Conservation (phyloP, 2,888 invertebrate genomes). For the Eudemis profundana region DNA sequence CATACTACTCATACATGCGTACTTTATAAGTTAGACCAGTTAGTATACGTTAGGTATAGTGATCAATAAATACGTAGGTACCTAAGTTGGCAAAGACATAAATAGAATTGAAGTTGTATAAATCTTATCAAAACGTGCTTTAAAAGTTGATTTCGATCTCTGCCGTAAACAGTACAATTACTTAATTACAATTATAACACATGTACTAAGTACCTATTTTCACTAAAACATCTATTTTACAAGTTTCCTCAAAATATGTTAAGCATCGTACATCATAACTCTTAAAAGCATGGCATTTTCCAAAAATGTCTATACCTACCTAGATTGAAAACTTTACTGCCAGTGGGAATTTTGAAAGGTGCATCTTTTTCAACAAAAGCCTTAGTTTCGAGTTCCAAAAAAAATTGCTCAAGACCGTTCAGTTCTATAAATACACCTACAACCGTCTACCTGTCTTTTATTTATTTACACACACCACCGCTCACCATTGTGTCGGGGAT, state of each 20-base stretch:
- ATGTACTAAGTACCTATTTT: too few species aligned
- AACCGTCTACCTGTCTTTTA: constrained; percentile 81
- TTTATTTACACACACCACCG: constrained; percentile 80
- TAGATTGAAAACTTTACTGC: constrained; percentile 34
- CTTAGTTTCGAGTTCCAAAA: constrained; percentile 50
- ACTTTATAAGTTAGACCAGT: neutral
- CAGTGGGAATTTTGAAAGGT: constrained; percentile 80
- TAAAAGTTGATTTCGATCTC: too few species aligned
- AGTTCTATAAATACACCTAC: constrained; percentile 76
- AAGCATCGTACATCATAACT: constrained; percentile 24
- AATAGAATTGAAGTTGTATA: too few species aligned
- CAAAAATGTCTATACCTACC: constrained; percentile 24
- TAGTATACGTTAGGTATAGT: neutral
- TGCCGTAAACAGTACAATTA: too few species aligned
- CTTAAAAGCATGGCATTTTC: constrained; percentile 13
- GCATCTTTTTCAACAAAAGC: constrained; percentile 61
- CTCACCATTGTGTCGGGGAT: constrained; percentile 62
- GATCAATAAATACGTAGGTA: neutral
- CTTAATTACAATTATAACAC: too few species aligned
- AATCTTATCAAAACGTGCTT: too few species aligned
- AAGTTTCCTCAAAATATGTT: neutral
- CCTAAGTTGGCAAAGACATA: neutral
- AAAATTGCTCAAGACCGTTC: constrained; percentile 64
- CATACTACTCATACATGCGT: neutral
- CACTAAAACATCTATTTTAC: neutral